Conservation (phyloP, 1,140 invertebrate genomes). For the Plodia interpunctella region DNA sequence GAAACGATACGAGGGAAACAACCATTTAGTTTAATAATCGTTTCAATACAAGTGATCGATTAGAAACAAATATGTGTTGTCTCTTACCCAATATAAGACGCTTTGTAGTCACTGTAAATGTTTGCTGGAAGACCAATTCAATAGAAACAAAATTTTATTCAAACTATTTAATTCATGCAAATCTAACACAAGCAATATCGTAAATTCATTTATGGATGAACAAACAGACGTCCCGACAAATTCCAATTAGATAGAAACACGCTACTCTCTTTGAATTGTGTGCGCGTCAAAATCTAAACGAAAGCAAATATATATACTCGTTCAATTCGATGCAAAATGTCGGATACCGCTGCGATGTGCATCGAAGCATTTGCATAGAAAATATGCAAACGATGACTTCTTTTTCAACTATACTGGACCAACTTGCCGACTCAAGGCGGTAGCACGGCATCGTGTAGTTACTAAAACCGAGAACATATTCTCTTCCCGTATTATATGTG, state of each 20-base stretch:
- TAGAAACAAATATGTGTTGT: no score
- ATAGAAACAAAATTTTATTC: background rate
- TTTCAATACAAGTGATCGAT: no score
- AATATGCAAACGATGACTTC: conserved; percentile 29
- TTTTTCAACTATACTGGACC: background rate
- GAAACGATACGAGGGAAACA: no score
- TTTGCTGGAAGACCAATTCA: background rate
- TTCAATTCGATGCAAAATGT: conserved; percentile 26
- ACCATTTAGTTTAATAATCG: no score
- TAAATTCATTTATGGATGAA: conserved; percentile 3
- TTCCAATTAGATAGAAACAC: conserved; percentile 4
- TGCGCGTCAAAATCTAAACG: conserved; percentile 24
- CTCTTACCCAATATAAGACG: background rate
- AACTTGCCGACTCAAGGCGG: no score
- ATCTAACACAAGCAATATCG: background rate
- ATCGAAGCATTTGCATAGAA: conserved; percentile 49
- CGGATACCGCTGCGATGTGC: conserved; percentile 26
- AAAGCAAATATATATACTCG: conserved; percentile 31
- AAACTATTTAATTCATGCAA: background rate
- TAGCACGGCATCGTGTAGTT: no score
- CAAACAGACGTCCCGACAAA: conserved; percentile 5
- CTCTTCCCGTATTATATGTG: no score
- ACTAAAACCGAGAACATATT: no score
- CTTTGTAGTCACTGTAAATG: background rate
- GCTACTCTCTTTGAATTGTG: conserved; percentile 15